Evolutionary conservation across 2,113 vertebrate genomes (phyloP), one percentile per base, ranked within the genome.

Genomic region (Urocolius indicus): DNA sequence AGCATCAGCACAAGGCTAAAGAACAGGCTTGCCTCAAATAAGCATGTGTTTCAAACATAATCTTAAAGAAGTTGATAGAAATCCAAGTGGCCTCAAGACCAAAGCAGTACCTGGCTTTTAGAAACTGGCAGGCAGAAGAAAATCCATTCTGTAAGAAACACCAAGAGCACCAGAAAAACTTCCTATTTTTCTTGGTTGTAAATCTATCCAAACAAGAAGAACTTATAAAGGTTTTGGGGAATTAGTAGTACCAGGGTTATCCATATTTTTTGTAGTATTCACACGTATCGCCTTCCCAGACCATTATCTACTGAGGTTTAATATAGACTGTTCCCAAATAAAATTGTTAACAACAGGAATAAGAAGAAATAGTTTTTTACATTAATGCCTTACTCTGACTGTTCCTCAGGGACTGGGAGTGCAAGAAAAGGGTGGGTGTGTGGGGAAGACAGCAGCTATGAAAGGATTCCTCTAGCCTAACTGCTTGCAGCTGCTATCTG

Each of bases 401-500:
- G 20, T 34, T 80, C 87, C 67, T 30, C 43, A 30, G 6, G 27
- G 58, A 87, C 46, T 46, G 94, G 69, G 87, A 84, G 75, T 76
- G 49, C 16, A 71, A 71, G 66, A 59, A 63, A 30, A 4, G 58
- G 76, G 63, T 82, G 48, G 57, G 38, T 57, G 36, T 20, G 27
- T 34, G 36, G 48, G 38, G 67, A 68, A 38, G 49, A 96, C 71
- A 61, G 62, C 59, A 80, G 63, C 61, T 81, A n/a, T 9, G 80
- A 34, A 80, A 95, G 65, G 66, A 90, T 49, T 92, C 71, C 68
- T 90, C 74, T 61, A 89, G 75, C 23, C 19, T 95, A 96, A 96
- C 73, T 96, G 78, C 78, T 96, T 95, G 59, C 97, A 98, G 96
- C 96, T 98, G 96, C 43, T 96, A 48, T 93, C 82, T 93, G 16